phyloP scores from a whole-genome alignment of 64 coral and sea anemone species.

The Cladopsammia gracilis region DNA sequence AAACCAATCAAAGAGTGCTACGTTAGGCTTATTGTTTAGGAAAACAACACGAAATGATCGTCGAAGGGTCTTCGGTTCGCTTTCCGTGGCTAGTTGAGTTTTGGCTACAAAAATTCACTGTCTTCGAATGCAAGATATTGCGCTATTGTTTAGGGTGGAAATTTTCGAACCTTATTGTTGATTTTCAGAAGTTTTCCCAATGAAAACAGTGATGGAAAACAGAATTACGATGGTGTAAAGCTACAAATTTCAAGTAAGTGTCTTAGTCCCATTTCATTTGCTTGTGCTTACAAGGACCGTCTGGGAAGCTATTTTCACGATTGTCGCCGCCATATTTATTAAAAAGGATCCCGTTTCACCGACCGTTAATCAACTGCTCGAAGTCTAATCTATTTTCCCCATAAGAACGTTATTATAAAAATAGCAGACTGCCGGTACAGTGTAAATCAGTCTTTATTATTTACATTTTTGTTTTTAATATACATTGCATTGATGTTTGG shows the following conservation, averaged over 20 bases:
- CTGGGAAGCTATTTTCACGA: background rate
- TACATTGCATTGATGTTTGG: too few relatives aligned
- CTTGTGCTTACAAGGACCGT: background rate
- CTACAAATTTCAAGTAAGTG: background rate
- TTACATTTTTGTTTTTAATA: too few relatives aligned
- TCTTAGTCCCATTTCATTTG: constrained; percentile 6
- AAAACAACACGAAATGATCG: background rate
- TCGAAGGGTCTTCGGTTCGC: background rate
- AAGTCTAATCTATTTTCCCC: too few relatives aligned
- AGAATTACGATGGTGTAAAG: background rate
- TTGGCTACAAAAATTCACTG: too few relatives aligned
- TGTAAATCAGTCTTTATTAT: too few relatives aligned
- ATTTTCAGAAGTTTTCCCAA: background rate
- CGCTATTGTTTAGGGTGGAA: background rate
- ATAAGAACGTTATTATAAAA: too few relatives aligned
- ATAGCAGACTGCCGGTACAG: too few relatives aligned
- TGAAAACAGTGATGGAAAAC: background rate
- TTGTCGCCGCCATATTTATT: background rate
- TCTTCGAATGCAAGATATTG: background rate
- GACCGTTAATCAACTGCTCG: too few relatives aligned
- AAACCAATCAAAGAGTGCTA: background rate
- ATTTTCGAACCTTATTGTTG: background rate
- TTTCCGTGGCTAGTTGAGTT: background rate
- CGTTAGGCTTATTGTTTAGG: background rate
- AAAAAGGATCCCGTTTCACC: background rate